Conservation (phyloP, 2,888 invertebrate species). For the Tiphia femorata region DNA sequence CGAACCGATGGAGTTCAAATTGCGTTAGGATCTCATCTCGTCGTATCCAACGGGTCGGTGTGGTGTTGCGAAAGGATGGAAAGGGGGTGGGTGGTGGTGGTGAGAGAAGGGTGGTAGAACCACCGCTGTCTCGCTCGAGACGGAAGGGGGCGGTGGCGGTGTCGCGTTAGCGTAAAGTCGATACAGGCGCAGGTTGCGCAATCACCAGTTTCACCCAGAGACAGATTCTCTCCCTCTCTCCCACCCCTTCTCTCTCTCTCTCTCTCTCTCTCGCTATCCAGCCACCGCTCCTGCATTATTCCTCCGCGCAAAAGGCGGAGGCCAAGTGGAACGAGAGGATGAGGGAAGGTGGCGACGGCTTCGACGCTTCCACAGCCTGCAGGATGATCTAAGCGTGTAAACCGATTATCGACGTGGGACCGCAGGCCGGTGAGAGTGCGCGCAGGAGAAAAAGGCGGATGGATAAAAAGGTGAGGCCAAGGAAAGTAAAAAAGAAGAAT, state of each 20-base stretch:
- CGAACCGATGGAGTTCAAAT: conserved; percentile 35
- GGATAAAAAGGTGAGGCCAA: conserved; percentile 2
- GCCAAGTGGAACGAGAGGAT: no score
- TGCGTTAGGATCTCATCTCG: conserved; percentile 34
- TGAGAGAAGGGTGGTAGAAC: not conserved
- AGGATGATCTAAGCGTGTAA: conserved; percentile 28
- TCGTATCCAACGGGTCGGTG: conserved; percentile 27
- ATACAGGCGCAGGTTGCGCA: conserved; percentile 28
- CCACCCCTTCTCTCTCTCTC: not conserved
- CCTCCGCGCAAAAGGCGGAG: not conserved
- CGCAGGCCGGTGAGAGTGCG: conserved; percentile 10
- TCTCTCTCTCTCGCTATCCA: not conserved
- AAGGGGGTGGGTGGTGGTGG: not conserved
- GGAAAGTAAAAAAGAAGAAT: conserved; percentile 13
- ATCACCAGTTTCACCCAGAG: conserved; percentile 26
- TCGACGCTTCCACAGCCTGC: no score
- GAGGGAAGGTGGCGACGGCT: no score
- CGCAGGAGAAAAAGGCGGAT: conserved; percentile 17
- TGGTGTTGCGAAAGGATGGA: conserved; percentile 7
- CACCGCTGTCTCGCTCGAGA: no score
- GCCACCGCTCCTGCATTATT: not conserved
- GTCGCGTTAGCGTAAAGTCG: conserved; percentile 17
- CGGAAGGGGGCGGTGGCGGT: not conserved
- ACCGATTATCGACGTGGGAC: conserved; percentile 45
- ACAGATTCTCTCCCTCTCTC: not conserved